Conservation (phyloP, 2,113 vertebrate species). For the Psilopogon haemacephalus region DNA sequence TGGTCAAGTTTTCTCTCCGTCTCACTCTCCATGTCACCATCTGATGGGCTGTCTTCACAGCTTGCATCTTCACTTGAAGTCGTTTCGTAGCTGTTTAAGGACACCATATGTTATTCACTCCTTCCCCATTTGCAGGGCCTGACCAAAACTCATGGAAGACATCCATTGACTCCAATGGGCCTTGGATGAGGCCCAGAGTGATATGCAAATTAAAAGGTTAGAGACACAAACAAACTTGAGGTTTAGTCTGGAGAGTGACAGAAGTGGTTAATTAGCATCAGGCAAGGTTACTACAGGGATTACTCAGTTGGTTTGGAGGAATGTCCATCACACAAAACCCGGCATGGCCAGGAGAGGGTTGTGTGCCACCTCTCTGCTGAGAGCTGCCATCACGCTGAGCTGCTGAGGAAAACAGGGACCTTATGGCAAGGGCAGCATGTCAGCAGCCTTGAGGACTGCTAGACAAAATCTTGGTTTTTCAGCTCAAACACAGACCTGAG, state of each 20-base stretch:
- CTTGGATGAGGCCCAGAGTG: background rate
- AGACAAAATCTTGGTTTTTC: background rate
- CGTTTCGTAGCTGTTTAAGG: slow-evolving; percentile 87
- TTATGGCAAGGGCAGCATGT: background rate
- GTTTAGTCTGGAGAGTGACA: slow-evolving; percentile 6
- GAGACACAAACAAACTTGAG: background rate
- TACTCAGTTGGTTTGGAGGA: background rate
- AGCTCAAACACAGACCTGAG: background rate
- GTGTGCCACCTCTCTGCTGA: background rate
- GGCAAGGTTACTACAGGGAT: slow-evolving; percentile 14
- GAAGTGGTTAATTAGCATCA: slow-evolving; percentile 46
- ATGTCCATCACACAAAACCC: background rate
- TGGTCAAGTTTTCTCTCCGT: slow-evolving; percentile 1
- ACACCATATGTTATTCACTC: slow-evolving; percentile 54
- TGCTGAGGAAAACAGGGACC: background rate
- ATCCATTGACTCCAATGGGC: slow-evolving; percentile 11
- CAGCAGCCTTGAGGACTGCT: background rate
- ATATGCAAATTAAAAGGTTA: background rate
- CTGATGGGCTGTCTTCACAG: slow-evolving; percentile 80
- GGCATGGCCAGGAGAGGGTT: background rate
- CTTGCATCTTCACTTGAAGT: slow-evolving; percentile 97
- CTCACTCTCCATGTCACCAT: slow-evolving; percentile 62
- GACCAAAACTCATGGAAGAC: slow-evolving; percentile 40
- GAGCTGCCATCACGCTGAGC: background rate
- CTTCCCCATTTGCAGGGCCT: background rate